phyloP scores from a whole-genome alignment of 2,888 invertebrate genomes.

The Ormyrus nitidulus region DNA sequence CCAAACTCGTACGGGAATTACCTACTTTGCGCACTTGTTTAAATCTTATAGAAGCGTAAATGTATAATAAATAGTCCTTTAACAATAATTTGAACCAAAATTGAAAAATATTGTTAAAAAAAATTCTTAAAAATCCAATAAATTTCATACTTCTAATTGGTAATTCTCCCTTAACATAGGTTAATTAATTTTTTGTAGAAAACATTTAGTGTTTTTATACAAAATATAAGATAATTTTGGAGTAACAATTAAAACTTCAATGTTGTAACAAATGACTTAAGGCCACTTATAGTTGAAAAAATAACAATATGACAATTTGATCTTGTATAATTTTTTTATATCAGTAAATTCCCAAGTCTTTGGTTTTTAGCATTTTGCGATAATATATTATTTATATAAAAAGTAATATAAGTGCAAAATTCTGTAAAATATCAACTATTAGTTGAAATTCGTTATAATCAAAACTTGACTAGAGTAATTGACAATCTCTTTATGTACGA shows the following conservation, averaged over 20 bases:
- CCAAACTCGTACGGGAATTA: no score
- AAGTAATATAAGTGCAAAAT: background rate
- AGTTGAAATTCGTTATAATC: conserved; percentile 13
- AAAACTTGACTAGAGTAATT: conserved; percentile 36
- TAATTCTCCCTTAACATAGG: no score
- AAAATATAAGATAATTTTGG: conserved; percentile 29
- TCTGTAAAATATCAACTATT: conserved; percentile 10
- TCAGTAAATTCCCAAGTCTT: background rate
- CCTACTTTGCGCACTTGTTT: no score
- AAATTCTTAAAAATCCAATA: no score
- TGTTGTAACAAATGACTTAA: background rate
- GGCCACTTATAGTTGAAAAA: conserved; percentile 4
- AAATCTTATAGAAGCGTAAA: no score
- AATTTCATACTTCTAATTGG: no score
- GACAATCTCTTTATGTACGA: conserved; percentile 23
- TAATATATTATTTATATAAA: background rate
- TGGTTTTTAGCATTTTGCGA: no score
- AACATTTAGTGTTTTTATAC: background rate
- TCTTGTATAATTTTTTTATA: background rate
- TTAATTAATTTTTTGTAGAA: no score
- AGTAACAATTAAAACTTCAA: conserved; percentile 34
- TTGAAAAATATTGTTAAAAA: no score
- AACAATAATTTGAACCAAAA: no score
- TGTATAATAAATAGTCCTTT: no score
- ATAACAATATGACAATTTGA: conserved; percentile 26